Conservation (phyloP, 1,140 invertebrate species). For the Bombus polaris region DNA sequence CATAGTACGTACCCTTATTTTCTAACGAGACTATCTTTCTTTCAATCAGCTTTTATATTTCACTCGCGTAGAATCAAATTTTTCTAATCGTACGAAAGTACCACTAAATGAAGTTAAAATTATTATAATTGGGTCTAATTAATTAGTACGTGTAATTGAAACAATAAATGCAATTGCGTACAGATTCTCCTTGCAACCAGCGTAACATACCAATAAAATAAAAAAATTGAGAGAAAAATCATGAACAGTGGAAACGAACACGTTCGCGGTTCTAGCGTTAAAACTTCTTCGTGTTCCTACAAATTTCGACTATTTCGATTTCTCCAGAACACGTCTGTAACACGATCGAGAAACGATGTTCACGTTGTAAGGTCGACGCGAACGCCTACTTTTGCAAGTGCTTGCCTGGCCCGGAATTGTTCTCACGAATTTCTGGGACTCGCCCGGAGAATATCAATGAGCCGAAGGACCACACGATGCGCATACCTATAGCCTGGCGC, state of each 20-base stretch:
- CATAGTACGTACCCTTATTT: too few species aligned
- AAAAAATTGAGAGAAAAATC: background rate
- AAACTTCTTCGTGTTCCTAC: background rate
- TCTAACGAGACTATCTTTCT: too few species aligned
- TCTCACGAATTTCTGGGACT: constrained; percentile 52
- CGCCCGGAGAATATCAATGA: constrained; percentile 50
- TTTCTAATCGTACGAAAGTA: too few species aligned
- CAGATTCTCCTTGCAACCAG: rapidly evolving
- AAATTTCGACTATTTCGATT: background rate
- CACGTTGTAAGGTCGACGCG: constrained; percentile 21
- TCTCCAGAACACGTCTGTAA: background rate
- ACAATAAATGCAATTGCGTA: too few species aligned
- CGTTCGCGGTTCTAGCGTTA: background rate
- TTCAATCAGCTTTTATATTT: too few species aligned
- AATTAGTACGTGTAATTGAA: too few species aligned
- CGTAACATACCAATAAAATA: too few species aligned
- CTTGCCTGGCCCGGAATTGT: constrained; percentile 41
- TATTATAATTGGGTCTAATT: too few species aligned
- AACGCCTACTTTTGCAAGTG: constrained; percentile 47
- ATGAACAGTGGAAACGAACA: background rate
- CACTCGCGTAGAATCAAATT: too few species aligned
- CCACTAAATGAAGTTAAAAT: too few species aligned
- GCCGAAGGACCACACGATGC: background rate
- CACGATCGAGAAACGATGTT: constrained; percentile 12
- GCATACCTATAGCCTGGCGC: constrained; percentile 15